Percentiles rank a stretch among this genome's conserved stretches.
phyloP scores from a whole-genome alignment of 2,888 invertebrate species.

The Deilephila elpenor region DNA sequence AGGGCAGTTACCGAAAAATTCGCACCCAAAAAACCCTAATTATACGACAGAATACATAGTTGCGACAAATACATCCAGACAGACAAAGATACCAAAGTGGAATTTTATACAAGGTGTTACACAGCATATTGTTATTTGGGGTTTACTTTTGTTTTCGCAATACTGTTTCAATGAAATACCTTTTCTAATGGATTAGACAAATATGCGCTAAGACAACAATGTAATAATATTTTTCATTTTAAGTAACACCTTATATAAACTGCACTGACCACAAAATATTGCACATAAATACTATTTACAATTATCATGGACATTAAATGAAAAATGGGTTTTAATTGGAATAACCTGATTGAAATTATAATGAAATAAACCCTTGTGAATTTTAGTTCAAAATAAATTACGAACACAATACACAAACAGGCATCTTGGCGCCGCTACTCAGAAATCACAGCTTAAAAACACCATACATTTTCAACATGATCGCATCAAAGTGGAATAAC shows the following conservation, averaged over 20 bases:
- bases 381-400: not conserved
- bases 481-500: not conserved
- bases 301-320: not conserved
- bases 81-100: not conserved
- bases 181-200: no score
- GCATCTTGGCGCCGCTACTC: not conserved
- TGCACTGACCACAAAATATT: constrained; percentile 34
- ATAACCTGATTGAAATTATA: not conserved
- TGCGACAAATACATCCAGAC: not conserved
- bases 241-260: constrained; percentile 14
- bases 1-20: not conserved
- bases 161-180: no score
- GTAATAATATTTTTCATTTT: not conserved
- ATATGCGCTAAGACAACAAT: no score
- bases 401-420: not conserved
- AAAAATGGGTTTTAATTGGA: not conserved
- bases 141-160: no score
- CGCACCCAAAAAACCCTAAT: not conserved
- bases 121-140: not conserved
- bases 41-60: not conserved
- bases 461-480: not conserved
- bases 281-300: constrained; percentile 20
- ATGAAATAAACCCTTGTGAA: not conserved
- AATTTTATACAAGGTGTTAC: not conserved
- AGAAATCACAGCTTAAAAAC: not conserved